These are phyloP conservation scores for Cetonia aurata DNA, from an alignment of 2,888 invertebrate genomes.

Conservation along the genomic window DNA sequence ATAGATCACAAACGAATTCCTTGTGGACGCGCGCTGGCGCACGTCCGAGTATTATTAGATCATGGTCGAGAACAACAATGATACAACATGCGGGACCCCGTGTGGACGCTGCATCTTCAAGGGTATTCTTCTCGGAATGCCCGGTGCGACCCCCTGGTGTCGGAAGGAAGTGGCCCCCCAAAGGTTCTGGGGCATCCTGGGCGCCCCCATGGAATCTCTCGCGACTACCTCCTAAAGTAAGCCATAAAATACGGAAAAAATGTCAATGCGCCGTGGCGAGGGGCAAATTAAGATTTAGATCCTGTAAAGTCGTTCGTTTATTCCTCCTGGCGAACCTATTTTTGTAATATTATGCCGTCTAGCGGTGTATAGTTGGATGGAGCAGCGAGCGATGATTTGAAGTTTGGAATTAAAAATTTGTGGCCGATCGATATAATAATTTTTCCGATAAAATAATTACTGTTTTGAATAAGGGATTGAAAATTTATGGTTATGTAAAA, in stretches of 20 bases:
- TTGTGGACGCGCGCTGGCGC: constrained; percentile 1
- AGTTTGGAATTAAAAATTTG: too few relatives aligned
- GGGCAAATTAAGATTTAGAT: constrained; percentile 56
- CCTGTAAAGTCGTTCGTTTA: not conserved
- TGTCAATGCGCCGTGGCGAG: constrained; percentile 53
- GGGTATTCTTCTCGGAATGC: constrained; percentile 53
- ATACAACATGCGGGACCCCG: constrained; percentile 45
- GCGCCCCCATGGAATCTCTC: constrained; percentile 39
- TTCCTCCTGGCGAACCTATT: too few relatives aligned
- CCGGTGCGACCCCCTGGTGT: constrained; percentile 54
- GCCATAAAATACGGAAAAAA: constrained; percentile 58
- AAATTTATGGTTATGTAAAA: too few relatives aligned
- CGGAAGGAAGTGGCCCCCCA: constrained; percentile 57
- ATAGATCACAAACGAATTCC: constrained; percentile 51
- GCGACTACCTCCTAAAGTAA: constrained; percentile 52
- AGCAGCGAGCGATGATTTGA: too few relatives aligned
- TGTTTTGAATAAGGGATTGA: too few relatives aligned
- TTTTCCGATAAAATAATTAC: too few relatives aligned
- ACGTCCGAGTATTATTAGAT: constrained; percentile 49
- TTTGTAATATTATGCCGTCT: too few relatives aligned
- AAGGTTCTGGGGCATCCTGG: constrained; percentile 38
- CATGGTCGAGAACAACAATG: constrained; percentile 48
- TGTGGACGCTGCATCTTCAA: constrained; percentile 15
- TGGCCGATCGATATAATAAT: too few relatives aligned
- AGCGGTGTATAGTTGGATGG: too few relatives aligned